phyloP scores from a whole-genome alignment of 92 coral and sea anemone species.

The Heliopora coerulea region DNA sequence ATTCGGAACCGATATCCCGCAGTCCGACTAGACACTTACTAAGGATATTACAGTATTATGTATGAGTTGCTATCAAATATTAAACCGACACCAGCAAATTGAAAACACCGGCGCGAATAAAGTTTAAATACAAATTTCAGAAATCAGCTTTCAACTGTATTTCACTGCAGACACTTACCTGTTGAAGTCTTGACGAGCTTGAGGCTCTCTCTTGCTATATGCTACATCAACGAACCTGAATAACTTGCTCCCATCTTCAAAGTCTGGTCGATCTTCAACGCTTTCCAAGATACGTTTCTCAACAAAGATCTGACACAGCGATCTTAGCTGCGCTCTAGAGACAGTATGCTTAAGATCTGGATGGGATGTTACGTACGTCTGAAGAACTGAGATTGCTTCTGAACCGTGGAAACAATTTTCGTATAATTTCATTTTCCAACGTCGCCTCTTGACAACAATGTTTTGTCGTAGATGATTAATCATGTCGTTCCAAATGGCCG shows the following conservation, averaged over 20 bases:
- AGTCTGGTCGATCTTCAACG: constrained; percentile 51
- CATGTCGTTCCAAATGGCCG: constrained; percentile 92
- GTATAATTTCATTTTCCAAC: constrained; percentile 87
- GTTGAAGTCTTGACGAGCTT: constrained; percentile 9
- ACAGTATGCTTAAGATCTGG: constrained; percentile 83
- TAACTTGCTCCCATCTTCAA: constrained; percentile 58
- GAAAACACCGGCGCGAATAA: no score
- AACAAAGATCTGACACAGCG: constrained; percentile 79
- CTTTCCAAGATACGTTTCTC: constrained; percentile 83
- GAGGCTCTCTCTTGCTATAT: constrained; percentile 20
- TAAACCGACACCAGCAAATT: no score
- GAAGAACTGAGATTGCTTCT: constrained; percentile 75
- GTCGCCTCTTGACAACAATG: constrained; percentile 72
- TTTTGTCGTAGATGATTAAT: constrained; percentile 69
- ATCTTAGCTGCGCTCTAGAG: constrained; percentile 74
- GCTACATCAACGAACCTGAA: constrained; percentile 58
- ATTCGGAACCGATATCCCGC: no score
- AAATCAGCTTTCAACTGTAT: no score
- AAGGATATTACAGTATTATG: no score
- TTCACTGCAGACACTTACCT: constrained; percentile 16
- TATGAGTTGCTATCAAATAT: no score
- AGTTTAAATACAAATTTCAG: no score
- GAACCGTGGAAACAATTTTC: constrained; percentile 91
- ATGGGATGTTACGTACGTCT: constrained; percentile 64
- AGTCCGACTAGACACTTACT: no score